Percentiles rank a stretch among this genome's conserved stretches.
Conservation (phyloP, 2,113 vertebrate genomes). For the Dipodomys stephensi region DNA sequence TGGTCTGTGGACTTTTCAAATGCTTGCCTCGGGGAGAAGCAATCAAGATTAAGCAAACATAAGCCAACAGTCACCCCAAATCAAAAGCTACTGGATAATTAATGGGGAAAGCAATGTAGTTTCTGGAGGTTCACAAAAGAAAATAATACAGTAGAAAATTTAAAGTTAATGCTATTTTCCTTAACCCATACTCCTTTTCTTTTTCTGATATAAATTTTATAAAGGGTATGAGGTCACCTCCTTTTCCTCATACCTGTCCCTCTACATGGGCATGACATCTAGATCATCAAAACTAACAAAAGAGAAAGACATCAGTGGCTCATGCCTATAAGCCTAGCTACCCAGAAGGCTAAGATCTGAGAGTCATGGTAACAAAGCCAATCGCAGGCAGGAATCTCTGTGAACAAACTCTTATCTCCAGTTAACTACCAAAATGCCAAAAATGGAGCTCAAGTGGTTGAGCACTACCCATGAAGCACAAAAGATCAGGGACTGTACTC, state of each 20-base stretch:
- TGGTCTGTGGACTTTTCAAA: background rate
- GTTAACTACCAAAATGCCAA: too few species aligned
- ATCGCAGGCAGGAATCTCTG: too few species aligned
- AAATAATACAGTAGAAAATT: background rate
- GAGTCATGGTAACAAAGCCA: too few species aligned
- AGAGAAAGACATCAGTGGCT: too few species aligned
- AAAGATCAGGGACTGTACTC: too few species aligned
- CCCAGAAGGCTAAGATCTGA: too few species aligned
- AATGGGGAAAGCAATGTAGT: background rate
- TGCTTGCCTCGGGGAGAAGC: constrained; percentile 2
- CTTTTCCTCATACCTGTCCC: background rate
- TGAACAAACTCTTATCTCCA: too few species aligned
- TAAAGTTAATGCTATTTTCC: background rate
- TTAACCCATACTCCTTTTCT: background rate
- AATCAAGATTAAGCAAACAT: constrained; percentile 31
- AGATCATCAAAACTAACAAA: background rate
- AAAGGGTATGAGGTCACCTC: constrained; percentile 6
- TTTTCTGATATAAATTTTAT: background rate
- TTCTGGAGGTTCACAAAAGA: background rate
- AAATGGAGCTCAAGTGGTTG: too few species aligned
- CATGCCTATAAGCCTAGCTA: too few species aligned
- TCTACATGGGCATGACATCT: background rate
- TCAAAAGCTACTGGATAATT: constrained; percentile 19
- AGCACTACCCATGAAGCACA: too few species aligned
- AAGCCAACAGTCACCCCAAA: background rate